Evolutionary conservation across 1,140 invertebrate genomes (phyloP).

Genomic region (Panagrolaimus sp.): DNA sequence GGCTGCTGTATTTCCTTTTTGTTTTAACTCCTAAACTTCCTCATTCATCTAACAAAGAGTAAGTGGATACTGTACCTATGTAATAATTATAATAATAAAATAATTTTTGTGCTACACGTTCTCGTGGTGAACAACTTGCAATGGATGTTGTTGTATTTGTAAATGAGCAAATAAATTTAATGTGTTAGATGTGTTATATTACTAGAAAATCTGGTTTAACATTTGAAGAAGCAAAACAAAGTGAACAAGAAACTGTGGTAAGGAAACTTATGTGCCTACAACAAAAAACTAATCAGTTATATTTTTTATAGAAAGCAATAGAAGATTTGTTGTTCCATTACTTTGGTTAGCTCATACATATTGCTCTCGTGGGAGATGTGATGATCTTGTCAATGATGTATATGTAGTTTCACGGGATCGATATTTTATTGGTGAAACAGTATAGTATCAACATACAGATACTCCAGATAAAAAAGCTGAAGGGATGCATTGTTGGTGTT

Average conservation of each 20-base stretch:
- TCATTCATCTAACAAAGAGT: too few relatives aligned
- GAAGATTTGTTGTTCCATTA: slow-evolving; percentile 25
- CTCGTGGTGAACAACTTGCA: too few relatives aligned
- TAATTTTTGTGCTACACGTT: too few relatives aligned
- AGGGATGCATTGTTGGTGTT: neutral
- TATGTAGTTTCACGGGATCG: slow-evolving; percentile 23
- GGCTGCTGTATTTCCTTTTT: too few relatives aligned
- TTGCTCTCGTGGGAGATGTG: slow-evolving; percentile 18
- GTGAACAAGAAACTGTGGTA: slow-evolving; percentile 70
- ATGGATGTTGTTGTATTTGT: too few relatives aligned
- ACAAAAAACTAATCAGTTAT: neutral
- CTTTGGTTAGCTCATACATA: slow-evolving; percentile 28
- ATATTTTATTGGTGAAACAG: slow-evolving; percentile 21
- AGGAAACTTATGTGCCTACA: slow-evolving; percentile 2
- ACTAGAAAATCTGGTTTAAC: slow-evolving; percentile 84
- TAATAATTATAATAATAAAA: too few relatives aligned
- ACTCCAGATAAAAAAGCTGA: neutral
- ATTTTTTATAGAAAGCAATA: slow-evolving; percentile 21
- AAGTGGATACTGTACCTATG: too few relatives aligned
- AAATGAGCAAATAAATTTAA: too few relatives aligned
- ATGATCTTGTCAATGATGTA: slow-evolving; percentile 32
- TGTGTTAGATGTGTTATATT: too few relatives aligned
- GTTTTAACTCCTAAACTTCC: too few relatives aligned
- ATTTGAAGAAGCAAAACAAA: slow-evolving; percentile 81
- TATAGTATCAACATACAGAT: slow-evolving; percentile 3